Conservation (phyloP, 2,797 vertebrate genomes). For the Picus viridis region DNA sequence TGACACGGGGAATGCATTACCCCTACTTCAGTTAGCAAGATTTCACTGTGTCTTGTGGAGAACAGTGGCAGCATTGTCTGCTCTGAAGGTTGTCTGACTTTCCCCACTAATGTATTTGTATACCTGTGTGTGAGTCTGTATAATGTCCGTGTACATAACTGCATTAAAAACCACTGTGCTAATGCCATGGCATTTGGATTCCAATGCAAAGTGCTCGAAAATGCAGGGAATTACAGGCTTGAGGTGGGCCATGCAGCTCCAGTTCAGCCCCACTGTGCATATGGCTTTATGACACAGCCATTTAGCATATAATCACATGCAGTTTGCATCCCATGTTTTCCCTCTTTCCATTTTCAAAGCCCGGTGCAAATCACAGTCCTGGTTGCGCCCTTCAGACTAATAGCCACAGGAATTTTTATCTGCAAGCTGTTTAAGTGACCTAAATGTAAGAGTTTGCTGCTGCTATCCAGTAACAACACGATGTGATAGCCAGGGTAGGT, state of each 20-base stretch:
- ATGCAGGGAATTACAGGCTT: conserved; percentile 15
- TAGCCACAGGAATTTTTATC: conserved; percentile 35
- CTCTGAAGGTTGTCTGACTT: background rate
- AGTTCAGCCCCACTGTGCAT: background rate
- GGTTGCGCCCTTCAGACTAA: conserved; percentile 31
- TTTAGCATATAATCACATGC: background rate
- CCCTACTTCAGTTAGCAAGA: background rate
- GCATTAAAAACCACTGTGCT: background rate
- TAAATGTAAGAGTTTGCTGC: conserved; percentile 27
- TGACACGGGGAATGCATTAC: background rate
- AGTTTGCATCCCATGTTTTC: conserved; percentile 13
- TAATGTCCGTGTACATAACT: background rate
- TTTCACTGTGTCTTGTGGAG: background rate
- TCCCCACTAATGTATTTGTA: background rate
- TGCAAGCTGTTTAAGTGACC: conserved; percentile 43
- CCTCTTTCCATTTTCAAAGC: conserved; percentile 35
- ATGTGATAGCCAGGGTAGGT: conserved; percentile 5
- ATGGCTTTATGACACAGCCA: background rate
- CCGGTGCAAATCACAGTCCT: conserved; percentile 21
- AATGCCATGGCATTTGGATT: background rate
- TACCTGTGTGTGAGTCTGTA: background rate
- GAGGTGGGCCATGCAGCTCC: background rate
- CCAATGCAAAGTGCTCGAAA: background rate
- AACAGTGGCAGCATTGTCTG: background rate
- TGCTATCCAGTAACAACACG: background rate